Conservation (phyloP, 2,888 invertebrate species). For the Gari tellinella region DNA sequence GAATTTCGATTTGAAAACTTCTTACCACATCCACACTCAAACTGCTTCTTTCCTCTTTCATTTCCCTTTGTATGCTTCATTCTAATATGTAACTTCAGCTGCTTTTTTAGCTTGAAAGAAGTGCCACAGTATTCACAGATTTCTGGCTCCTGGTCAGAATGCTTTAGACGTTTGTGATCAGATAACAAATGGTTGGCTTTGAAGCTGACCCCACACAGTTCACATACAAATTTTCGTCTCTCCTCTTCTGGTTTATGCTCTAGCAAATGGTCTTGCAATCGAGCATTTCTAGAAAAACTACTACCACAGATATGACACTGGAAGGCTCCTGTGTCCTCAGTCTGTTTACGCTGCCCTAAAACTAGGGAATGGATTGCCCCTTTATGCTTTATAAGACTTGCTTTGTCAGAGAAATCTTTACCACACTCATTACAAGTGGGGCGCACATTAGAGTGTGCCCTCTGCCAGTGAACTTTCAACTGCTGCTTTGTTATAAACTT, state of each 20-base stretch:
- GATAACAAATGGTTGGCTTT: slow-evolving; percentile 21
- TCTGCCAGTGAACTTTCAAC: slow-evolving; percentile 21
- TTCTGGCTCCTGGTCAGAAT: slow-evolving; percentile 21
- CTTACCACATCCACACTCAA: slow-evolving; percentile 39
- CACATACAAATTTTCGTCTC: slow-evolving; percentile 19
- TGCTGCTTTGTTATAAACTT: slow-evolving; percentile 38
- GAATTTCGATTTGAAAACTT: slow-evolving; percentile 25
- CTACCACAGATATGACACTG: slow-evolving; percentile 43
- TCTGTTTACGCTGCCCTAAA: not conserved
- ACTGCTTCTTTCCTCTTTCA: not conserved
- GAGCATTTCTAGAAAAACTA: slow-evolving; percentile 9
- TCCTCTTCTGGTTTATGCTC: slow-evolving; percentile 8
- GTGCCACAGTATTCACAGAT: slow-evolving; percentile 46
- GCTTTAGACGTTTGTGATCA: slow-evolving; percentile 22
- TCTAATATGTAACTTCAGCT: slow-evolving; percentile 28
- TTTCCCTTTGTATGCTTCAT: slow-evolving; percentile 2
- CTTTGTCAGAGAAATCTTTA: slow-evolving; percentile 12
- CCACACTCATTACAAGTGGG: slow-evolving; percentile 34
- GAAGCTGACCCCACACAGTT: slow-evolving; percentile 30
- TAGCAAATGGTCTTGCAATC: slow-evolving; percentile 25
- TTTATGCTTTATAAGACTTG: slow-evolving; percentile 26
- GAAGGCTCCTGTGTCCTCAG: slow-evolving; percentile 13
- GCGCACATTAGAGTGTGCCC: slow-evolving; percentile 6
- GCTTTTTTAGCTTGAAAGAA: slow-evolving; percentile 20
- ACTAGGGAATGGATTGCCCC: slow-evolving; percentile 33